Percentiles rank a stretch among this genome's conserved stretches.
These are phyloP conservation scores for Thalassophryne amazonica DNA, from an alignment of 2,797 vertebrate species.

Conservation along the genomic window DNA sequence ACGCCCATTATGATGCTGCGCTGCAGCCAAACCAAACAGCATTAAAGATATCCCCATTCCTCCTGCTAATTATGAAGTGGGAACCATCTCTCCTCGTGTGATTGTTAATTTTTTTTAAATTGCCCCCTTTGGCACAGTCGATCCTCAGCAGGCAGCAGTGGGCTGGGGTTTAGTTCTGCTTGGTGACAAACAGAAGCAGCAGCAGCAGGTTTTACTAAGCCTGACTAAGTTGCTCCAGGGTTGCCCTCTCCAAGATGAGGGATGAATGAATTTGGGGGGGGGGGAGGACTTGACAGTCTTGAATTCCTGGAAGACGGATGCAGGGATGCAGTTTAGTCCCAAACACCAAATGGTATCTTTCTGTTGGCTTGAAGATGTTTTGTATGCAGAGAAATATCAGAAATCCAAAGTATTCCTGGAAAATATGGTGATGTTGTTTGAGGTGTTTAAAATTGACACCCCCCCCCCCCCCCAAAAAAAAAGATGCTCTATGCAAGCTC, in stretches of 20 bases:
- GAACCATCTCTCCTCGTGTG: constrained; percentile 51
- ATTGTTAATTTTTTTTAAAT: constrained; percentile 61
- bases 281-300: constrained; percentile 4
- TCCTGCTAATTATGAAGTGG: constrained; percentile 52
- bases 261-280: constrained; percentile 13
- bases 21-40: constrained; percentile 36
- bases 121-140: constrained; percentile 19
- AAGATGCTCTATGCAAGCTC: no score
- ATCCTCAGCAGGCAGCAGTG: constrained; percentile 27
- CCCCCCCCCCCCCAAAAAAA: no score
- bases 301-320: constrained; percentile 4
- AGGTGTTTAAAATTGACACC: no score
- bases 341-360: neutral
- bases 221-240: constrained; percentile 42
- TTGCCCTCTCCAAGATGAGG: constrained; percentile 23
- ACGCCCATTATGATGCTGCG: constrained; percentile 21
- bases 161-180: constrained; percentile 32
- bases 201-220: constrained; percentile 37
- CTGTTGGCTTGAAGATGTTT: neutral
- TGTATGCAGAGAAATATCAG: no score
- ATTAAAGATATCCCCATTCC: constrained; percentile 20
- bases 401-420: no score
- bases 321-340: neutral
- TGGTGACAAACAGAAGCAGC: constrained; percentile 33
- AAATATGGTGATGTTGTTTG: no score